These are phyloP conservation scores for Malurus cyaneus DNA, from an alignment of 2,113 vertebrate genomes.

Conservation along the genomic window DNA sequence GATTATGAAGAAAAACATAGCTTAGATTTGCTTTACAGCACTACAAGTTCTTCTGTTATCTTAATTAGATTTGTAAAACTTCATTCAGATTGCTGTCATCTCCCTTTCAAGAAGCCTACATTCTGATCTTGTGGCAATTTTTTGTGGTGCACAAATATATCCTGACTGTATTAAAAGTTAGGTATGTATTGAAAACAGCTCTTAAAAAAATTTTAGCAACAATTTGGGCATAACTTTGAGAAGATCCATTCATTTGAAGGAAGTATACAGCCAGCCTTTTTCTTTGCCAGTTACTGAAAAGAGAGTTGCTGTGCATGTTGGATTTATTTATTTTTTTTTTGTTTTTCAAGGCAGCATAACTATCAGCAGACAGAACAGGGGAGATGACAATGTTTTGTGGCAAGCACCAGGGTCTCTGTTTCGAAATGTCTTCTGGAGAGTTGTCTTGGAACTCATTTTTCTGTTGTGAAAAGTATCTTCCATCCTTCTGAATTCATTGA, in stretches of 20 bases:
- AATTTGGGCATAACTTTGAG: not conserved
- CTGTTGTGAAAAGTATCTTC: not conserved
- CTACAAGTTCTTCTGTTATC: not conserved
- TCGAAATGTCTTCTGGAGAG: rapidly evolving
- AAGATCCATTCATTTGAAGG: not conserved
- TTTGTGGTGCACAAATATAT: not conserved
- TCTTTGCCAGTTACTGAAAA: not conserved
- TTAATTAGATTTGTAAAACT: not conserved
- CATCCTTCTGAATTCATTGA: not conserved
- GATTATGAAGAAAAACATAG: not conserved
- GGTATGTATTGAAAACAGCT: not conserved
- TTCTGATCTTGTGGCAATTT: not conserved
- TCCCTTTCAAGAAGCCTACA: not conserved
- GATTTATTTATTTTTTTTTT: not conserved
- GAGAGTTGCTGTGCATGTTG: not conserved
- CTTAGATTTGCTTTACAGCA: not conserved
- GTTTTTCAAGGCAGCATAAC: not conserved
- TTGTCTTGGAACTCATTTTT: not conserved
- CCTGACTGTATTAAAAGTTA: not conserved
- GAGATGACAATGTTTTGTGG: not conserved
- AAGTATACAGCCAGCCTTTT: not conserved
- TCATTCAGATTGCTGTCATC: not conserved
- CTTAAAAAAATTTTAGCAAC: not conserved
- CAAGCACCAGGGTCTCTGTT: not conserved
- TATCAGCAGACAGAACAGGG: not conserved